phyloP scores from a whole-genome alignment of 2,113 vertebrate genomes.

The Sebastes schlegelii region DNA sequence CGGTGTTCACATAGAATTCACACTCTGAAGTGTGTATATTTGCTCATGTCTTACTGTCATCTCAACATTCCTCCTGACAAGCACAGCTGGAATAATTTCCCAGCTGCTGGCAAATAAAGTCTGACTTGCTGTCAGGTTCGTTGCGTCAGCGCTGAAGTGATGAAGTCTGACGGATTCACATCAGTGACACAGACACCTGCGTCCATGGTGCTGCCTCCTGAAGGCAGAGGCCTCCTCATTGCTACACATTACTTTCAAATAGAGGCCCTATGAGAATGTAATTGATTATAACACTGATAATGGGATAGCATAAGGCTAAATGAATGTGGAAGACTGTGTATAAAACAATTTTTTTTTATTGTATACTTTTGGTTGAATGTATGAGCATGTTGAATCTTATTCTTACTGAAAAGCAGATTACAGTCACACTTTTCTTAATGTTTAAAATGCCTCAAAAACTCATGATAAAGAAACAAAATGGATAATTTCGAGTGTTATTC shows the following conservation, averaged over 20 bases:
- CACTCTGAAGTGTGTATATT: not conserved
- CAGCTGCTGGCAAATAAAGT: slow-evolving; percentile 14
- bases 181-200: slow-evolving; percentile 21
- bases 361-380: not conserved
- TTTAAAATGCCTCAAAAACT: not conserved
- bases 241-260: not conserved
- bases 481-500: not conserved
- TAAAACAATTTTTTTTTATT: not conserved
- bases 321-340: not conserved
- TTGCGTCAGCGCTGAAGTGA: slow-evolving; percentile 13
- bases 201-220: not conserved
- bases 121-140: slow-evolving; percentile 16
- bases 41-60: not conserved
- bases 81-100: not conserved
- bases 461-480: not conserved
- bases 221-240: not conserved
- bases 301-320: not conserved
- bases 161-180: slow-evolving; percentile 35
- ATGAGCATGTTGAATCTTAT: not conserved
- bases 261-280: not conserved
- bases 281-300: not conserved
- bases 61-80: not conserved
- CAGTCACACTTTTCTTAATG: not conserved
- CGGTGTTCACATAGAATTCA: not conserved
- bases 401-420: not conserved